Conservation (phyloP, 2,113 vertebrate genomes). For the Lophotis ruficrista region DNA sequence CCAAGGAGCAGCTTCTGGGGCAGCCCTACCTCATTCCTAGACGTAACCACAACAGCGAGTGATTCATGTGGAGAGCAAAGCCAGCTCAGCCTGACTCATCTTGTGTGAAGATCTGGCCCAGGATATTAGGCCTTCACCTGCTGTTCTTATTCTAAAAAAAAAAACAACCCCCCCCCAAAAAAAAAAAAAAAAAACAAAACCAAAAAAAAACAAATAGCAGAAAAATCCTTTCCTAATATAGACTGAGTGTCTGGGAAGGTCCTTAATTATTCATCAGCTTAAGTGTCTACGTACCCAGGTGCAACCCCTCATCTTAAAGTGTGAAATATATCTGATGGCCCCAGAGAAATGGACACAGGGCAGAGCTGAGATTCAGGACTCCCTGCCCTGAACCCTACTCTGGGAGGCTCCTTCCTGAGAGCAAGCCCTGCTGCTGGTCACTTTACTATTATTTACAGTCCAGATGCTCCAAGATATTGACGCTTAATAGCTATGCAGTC, state of each 20-base stretch:
- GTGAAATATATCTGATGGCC: neutral
- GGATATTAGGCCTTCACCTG: neutral
- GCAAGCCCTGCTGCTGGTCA: neutral
- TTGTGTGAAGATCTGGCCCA: neutral
- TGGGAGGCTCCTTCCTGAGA: neutral
- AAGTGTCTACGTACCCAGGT: neutral
- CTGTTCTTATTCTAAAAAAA: neutral
- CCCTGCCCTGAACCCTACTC: neutral
- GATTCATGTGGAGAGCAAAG: neutral
- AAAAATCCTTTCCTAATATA: neutral
- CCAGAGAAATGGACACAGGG: neutral
- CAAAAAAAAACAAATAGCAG: neutral
- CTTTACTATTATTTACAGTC: neutral
- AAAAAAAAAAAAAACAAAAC: neutral
- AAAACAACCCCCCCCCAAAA: too few species aligned
- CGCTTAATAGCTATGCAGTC: neutral
- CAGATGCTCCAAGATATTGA: neutral
- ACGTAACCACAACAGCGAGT: neutral
- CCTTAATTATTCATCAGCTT: neutral
- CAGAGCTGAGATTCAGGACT: accelerated
- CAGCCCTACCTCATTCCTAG: neutral
- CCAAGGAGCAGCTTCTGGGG: neutral
- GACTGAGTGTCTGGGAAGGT: neutral
- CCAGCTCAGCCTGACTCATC: neutral
- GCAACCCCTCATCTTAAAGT: neutral